Evolutionary conservation across 2,113 vertebrate species (phyloP), one percentile per base, ranked within the genome.

Genomic region (Trichechus manatus): DNA sequence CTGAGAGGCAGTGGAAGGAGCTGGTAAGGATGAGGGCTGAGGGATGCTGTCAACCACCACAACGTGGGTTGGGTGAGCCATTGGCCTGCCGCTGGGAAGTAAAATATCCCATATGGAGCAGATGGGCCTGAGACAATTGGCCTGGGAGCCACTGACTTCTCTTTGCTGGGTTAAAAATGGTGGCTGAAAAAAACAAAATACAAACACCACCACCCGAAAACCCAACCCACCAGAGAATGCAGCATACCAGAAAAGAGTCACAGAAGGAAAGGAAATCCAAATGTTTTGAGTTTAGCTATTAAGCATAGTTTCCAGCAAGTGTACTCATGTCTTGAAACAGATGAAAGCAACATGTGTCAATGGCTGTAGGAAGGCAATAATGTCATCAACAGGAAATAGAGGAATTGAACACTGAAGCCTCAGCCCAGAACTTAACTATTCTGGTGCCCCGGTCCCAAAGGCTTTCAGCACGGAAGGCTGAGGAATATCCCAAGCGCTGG

Each of bases 341-440:
- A 99, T 99, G 98, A 99, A 99, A 99, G 98, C 99, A 99, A 98
- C 98, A 98, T 99, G 98, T 99, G 98, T 98, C 98, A 78, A 96
- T 98, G 98, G 98, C 97, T 98, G 98, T 98, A 98, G 98, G 98
- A 91, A 98, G 98, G 97, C 98, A 98, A 98, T 98, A 98, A 98
- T 98, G 98, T 97, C 98, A 98, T 98, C 98, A 98, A 98, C 98
- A 98, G 98, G 98, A 98, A 99, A 98, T 98, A 97, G 97, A 98
- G 98, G 97, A 98, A 98, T 96, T 96, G 98, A 98, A 94, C 97
- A 94, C 98, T 96, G 97, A 93, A 97, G 98, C 97, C 97, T 98
- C 93, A 61, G 98, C 96, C 97, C 80, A 89, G 94, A 94, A 92
- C 85, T 98, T 98, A 99, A 98, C 98, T 97, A 98, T 98, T 98